Evolutionary conservation across 2,888 invertebrate genomes (phyloP).

Genomic region (Calameuta idolon): DNA sequence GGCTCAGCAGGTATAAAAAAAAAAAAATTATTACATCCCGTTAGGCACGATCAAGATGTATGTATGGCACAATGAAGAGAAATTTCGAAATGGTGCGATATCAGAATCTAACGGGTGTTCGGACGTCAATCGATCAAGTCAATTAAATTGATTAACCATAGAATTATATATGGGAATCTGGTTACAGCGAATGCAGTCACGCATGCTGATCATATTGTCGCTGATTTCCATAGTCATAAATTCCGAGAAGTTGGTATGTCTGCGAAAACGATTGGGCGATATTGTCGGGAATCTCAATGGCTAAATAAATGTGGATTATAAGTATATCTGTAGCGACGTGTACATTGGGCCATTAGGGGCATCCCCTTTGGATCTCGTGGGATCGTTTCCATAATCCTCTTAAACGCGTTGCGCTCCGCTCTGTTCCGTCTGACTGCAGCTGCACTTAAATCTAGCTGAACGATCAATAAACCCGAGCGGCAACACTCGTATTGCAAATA

Average conservation of each 20-base stretch:
- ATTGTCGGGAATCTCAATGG: not conserved
- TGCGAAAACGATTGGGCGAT: not conserved
- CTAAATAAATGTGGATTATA: not conserved
- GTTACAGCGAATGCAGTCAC: not conserved
- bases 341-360: constrained; percentile 11
- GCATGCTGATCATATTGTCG: not conserved
- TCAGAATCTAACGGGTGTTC: not conserved
- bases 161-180: not conserved
- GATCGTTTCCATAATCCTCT: constrained; percentile 38
- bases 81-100: not conserved
- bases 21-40: not conserved
- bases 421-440: constrained; percentile 25
- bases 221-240: not conserved
- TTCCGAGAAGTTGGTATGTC: not conserved
- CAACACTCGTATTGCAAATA: constrained; percentile 25
- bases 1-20: not conserved
- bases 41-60: not conserved
- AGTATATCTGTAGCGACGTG: not conserved
- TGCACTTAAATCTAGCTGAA: constrained; percentile 32
- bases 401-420: constrained; percentile 27
- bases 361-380: constrained; percentile 18
- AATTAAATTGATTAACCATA: not conserved
- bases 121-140: not conserved
- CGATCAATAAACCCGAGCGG: constrained; percentile 35
- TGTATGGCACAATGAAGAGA: not conserved